Evolutionary conservation across 2,797 vertebrate genomes (phyloP).

Genomic region (Oryzias sinensis): DNA sequence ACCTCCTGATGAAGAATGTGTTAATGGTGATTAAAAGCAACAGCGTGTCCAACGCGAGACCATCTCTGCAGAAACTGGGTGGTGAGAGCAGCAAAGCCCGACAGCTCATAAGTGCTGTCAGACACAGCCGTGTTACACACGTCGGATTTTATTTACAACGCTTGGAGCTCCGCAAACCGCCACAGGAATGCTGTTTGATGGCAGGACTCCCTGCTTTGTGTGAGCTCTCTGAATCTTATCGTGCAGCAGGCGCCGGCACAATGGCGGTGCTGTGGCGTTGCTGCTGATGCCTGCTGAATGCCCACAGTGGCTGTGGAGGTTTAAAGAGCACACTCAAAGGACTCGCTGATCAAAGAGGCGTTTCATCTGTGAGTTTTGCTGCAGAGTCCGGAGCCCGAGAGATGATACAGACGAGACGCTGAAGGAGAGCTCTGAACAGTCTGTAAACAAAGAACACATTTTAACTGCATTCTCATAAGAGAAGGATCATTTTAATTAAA

Average conservation of each 20-base stretch:
- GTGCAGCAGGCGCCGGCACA: slow-evolving; percentile 36
- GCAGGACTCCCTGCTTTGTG: slow-evolving; percentile 9
- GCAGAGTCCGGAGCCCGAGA: slow-evolving; percentile 56
- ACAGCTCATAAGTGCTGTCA: slow-evolving; percentile 20
- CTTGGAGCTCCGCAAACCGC: slow-evolving; percentile 37
- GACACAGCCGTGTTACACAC: slow-evolving; percentile 25
- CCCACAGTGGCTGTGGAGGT: slow-evolving; percentile 59
- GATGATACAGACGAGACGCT: slow-evolving; percentile 61
- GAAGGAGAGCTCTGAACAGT: slow-evolving; percentile 59
- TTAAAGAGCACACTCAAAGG: slow-evolving; percentile 69
- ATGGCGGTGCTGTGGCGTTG: slow-evolving; percentile 55
- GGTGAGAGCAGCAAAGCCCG: slow-evolving; percentile 23
- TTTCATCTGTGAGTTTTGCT: slow-evolving; percentile 70
- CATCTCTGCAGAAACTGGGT: slow-evolving; percentile 43
- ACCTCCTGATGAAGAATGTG: slow-evolving; percentile 21
- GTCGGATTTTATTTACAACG: slow-evolving; percentile 45
- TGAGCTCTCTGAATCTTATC: slow-evolving; percentile 23
- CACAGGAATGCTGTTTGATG: slow-evolving; percentile 41
- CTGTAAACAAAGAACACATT: slow-evolving; percentile 45
- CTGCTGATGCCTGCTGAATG: slow-evolving; percentile 60
- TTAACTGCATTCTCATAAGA: too few species aligned
- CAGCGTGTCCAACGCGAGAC: slow-evolving; percentile 26
- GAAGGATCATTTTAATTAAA: too few species aligned
- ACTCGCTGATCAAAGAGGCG: slow-evolving; percentile 68
- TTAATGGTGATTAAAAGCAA: slow-evolving; percentile 41